phyloP scores from a whole-genome alignment of 1,140 invertebrate species.

The Heliconius himera region DNA sequence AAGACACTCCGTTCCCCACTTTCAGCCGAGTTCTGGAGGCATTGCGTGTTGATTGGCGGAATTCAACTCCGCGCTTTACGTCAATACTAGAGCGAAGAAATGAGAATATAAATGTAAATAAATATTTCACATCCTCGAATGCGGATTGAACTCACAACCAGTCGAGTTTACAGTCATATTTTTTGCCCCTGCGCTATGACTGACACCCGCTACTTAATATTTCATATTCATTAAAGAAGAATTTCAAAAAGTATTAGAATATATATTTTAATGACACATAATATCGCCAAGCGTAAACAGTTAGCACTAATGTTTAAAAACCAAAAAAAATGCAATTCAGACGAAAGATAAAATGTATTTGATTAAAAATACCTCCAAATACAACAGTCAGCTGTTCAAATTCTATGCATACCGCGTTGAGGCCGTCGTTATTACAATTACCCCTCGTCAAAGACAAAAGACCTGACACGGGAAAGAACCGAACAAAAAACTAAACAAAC shows the following conservation, averaged over 20 bases:
- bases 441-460: slow-evolving; percentile 80
- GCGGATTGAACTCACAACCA: too few relatives aligned
- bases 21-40: too few relatives aligned
- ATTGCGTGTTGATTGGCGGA: too few relatives aligned
- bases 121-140: too few relatives aligned
- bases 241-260: too few relatives aligned
- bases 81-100: too few relatives aligned
- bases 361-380: slow-evolving; percentile 50
- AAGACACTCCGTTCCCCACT: too few relatives aligned
- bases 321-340: background rate
- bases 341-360: slow-evolving; percentile 27
- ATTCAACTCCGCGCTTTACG: too few relatives aligned
- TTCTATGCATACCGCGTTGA: slow-evolving; percentile 72
- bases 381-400: slow-evolving; percentile 73
- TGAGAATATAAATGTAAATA: too few relatives aligned
- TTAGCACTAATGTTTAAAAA: background rate
- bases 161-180: too few relatives aligned
- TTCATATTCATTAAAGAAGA: background rate
- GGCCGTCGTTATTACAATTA: slow-evolving; percentile 79
- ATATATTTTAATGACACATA: too few relatives aligned
- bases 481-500: slow-evolving; percentile 58
- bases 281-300: background rate
- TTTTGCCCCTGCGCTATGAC: too few relatives aligned
- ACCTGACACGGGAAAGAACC: slow-evolving; percentile 66
- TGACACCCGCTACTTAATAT: background rate